Evolutionary conservation across 2,888 invertebrate species (phyloP).

Genomic region (Spodoptera littoralis): DNA sequence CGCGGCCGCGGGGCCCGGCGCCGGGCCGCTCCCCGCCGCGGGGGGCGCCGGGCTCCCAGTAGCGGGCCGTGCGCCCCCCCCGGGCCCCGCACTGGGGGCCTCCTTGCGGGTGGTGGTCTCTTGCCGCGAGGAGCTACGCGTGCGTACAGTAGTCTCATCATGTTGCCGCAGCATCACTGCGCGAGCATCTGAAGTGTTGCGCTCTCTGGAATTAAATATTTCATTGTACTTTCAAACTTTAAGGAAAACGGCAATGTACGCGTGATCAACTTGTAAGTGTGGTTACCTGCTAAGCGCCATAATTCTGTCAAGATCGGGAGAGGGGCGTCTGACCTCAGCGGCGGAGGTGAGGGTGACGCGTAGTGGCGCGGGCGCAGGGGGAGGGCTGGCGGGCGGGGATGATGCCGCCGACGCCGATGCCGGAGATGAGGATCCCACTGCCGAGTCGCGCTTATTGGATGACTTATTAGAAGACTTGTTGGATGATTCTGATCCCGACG

Average conservation of each 20-base stretch:
- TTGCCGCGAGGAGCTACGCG: conserved; percentile 69
- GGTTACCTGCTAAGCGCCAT: conserved; percentile 74
- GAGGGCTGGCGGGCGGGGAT: conserved; percentile 78
- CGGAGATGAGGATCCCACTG: conserved; percentile 87
- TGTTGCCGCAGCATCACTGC: conserved; percentile 78
- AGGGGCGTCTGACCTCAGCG: conserved; percentile 84
- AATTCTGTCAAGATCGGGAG: conserved; percentile 77
- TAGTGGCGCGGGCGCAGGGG: conserved; percentile 62
- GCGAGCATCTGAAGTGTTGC: conserved; percentile 83
- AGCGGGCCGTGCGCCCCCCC: neutral
- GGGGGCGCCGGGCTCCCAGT: neutral
- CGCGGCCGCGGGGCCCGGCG: conserved; percentile 7
- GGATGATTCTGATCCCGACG: conserved; percentile 76
- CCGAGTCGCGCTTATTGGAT: conserved; percentile 55
- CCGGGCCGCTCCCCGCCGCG: neutral
- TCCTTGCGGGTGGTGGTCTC: conserved; percentile 76
- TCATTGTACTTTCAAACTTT: too few relatives aligned
- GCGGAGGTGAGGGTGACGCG: conserved; percentile 65
- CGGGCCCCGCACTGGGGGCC: conserved; percentile 1
- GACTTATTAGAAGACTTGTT: conserved; percentile 45
- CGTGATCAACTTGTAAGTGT: too few relatives aligned
- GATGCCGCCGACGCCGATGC: conserved; percentile 79
- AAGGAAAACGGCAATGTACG: too few relatives aligned
- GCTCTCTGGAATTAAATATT: conserved; percentile 74
- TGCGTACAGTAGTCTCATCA: conserved; percentile 88